phyloP scores from a whole-genome alignment of 2,113 vertebrate genomes.

The Clarias gariepinus region DNA sequence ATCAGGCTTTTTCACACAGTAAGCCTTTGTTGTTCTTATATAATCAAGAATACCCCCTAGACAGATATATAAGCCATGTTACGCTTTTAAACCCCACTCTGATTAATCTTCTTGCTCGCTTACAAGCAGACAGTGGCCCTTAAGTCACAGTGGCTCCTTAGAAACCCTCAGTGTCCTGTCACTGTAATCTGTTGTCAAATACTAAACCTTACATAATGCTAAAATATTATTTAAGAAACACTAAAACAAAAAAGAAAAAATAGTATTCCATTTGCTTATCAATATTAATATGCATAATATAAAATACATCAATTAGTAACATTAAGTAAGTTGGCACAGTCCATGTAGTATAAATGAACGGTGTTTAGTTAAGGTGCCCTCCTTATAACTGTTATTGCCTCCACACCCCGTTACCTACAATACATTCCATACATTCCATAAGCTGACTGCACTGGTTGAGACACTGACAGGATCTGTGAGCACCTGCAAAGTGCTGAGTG shows the following conservation, averaged over 20 bases:
- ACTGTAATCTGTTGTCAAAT: background rate
- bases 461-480: background rate
- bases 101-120: background rate
- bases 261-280: background rate
- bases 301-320: background rate
- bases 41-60: conserved; percentile 5
- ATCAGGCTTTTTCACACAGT: background rate
- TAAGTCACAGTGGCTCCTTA: background rate
- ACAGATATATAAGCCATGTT: conserved; percentile 14
- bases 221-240: background rate
- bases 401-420: background rate
- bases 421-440: background rate
- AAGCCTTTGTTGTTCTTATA: conserved; percentile 23
- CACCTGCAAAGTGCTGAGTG: conserved; percentile 14
- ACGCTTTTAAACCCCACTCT: background rate
- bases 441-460: background rate
- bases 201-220: background rate
- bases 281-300: background rate
- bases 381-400: background rate
- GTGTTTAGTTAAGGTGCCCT: no score
- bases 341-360: background rate
- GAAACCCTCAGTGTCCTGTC: background rate
- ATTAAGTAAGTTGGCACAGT: background rate
- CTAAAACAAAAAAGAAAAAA: background rate
- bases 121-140: background rate